Conservation (phyloP, 1,140 invertebrate genomes). For the Macrosteles quadrilineatus region DNA sequence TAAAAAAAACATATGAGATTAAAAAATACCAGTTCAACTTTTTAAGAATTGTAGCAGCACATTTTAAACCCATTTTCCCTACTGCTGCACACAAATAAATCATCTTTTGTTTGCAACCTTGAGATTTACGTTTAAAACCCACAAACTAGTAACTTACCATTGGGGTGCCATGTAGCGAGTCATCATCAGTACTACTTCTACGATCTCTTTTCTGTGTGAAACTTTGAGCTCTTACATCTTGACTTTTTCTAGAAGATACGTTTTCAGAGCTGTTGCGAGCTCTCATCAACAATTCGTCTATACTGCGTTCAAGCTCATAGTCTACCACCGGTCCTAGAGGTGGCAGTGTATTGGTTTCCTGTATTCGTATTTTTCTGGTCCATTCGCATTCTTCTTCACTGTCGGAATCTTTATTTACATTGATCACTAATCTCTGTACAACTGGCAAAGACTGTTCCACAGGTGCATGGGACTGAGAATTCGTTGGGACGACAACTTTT, state of each 20-base stretch:
- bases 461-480: neutral
- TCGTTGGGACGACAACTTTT: neutral
- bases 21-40: neutral
- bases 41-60: no score
- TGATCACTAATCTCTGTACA: neutral
- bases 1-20: neutral
- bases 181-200: no score
- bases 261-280: neutral
- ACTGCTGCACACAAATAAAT: no score
- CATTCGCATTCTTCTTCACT: constrained; percentile 4
- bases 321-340: no score
- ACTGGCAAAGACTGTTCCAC: neutral
- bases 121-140: no score
- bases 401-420: neutral
- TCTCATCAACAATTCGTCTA: neutral
- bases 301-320: neutral
- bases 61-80: no score
- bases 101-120: no score
- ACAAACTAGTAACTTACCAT: no score
- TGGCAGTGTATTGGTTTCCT: neutral
- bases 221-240: no score
- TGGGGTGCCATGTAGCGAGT: no score
- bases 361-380: neutral
- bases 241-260: no score
- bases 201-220: no score